Base-by-base conservation (phyloP, 2,113 vertebrate species). In the Neomonachus schauinslandi region DNA sequence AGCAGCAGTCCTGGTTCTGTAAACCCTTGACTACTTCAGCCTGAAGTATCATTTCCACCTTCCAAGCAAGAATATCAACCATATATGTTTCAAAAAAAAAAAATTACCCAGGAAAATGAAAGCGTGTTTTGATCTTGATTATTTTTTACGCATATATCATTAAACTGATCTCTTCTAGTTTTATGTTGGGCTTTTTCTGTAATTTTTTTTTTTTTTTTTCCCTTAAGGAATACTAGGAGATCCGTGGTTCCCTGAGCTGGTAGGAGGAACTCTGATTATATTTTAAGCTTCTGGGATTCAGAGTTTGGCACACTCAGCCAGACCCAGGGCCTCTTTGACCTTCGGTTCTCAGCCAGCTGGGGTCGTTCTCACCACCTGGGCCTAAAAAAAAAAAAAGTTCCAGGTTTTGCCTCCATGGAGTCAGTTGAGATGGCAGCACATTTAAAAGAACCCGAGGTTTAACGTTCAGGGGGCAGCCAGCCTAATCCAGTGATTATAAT, bases 1-100 rank as follows among this genome's bases (percentile, higher is more conserved):
- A 98, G 97, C 97, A 92, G 82, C 76, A 91, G 98, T 97, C 95
- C 94, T 94, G 51, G 42, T 94, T 96, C 97, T 95, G 97, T 86
- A 95, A 94, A 80, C 77, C 96, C 95, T 92, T 81, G 92, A 42
- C 72, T 80, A 98, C 96, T 80, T 77, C 51, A 49, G 98, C 81
- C 95, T 95, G 0, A 28, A 90, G 95, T 91, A 96, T 96, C 95
- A 65, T 6, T 96, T 94, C 96, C 95, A 12, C 92, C 84, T 89
- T 97, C 97, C 61, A 55, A 69, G 86, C 21, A 42, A 59, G 83
- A 96, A 49, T 88, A 92, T 39, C 69, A 97, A 87, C 96, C 59
- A 3, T 51, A 0, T 4, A 0, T 28, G 55, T 95, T 90, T 92
- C 49, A 7, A 19, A 42, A n/a, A 53, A 53, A 49, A 39, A 42